These are phyloP conservation scores for Ophion ventricosus DNA, from an alignment of 2,888 invertebrate genomes.

Conservation along the genomic window DNA sequence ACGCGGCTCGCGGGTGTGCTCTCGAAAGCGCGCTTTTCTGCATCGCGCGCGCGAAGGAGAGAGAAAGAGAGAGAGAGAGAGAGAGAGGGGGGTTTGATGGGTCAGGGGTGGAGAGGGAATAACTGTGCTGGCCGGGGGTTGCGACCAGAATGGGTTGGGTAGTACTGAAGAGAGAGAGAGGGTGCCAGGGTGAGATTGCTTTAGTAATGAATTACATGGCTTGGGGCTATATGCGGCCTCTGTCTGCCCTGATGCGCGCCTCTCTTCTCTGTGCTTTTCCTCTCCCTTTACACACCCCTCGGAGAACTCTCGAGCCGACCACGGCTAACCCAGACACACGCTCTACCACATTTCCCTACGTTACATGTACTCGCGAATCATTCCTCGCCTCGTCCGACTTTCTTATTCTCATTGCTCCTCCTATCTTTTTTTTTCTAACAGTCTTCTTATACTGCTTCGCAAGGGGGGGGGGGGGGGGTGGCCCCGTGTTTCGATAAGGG, in stretches of 20 bases:
- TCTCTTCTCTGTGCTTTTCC: slow-evolving; percentile 60
- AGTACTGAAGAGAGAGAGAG: slow-evolving; percentile 72
- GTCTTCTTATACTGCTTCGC: background rate
- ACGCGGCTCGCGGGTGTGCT: slow-evolving; percentile 69
- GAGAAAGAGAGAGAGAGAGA: slow-evolving; percentile 63
- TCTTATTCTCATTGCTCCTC: slow-evolving; percentile 54
- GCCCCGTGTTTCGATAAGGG: background rate
- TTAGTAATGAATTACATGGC: slow-evolving; percentile 84
- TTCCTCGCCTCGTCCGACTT: slow-evolving; percentile 39
- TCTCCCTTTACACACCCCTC: slow-evolving; percentile 57
- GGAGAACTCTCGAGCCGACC: slow-evolving; percentile 50
- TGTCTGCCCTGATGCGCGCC: slow-evolving; percentile 74
- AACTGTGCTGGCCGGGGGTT: slow-evolving; percentile 60
- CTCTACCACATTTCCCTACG: slow-evolving; percentile 59
- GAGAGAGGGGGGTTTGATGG: slow-evolving; percentile 75
- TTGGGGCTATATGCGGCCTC: slow-evolving; percentile 76
- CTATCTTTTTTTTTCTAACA: background rate
- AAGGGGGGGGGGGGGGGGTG: background rate
- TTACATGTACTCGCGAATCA: slow-evolving; percentile 38
- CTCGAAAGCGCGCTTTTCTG: slow-evolving; percentile 57
- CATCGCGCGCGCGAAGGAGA: slow-evolving; percentile 41
- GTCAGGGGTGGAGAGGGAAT: slow-evolving; percentile 76
- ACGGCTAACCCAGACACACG: slow-evolving; percentile 55
- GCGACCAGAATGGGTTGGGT: slow-evolving; percentile 49
- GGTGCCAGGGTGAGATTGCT: slow-evolving; percentile 80